A percentile compares a stretch with the other conserved stretches of the same genome.
phyloP scores from a whole-genome alignment of 2,888 invertebrate genomes.

The Tinea semifulvella region DNA sequence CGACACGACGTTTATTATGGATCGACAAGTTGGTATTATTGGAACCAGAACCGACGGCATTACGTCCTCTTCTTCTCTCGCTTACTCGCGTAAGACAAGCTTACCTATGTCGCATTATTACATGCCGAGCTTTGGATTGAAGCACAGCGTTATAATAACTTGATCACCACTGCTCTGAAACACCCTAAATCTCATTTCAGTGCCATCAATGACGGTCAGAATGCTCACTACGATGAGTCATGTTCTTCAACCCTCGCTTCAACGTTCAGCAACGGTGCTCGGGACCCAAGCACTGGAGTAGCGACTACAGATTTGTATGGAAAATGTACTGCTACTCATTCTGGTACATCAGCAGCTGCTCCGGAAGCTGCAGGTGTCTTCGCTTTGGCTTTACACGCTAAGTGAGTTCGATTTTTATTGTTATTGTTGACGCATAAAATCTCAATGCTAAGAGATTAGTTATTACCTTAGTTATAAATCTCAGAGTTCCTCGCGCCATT shows the following conservation, averaged over 20 bases:
- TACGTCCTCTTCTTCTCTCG: too few species aligned
- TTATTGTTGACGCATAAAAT: not conserved
- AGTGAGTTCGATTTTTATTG: slow-evolving; percentile 72
- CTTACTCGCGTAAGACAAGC: too few species aligned
- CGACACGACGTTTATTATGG: too few species aligned
- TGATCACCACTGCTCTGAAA: too few species aligned
- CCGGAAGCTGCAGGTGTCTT: slow-evolving; percentile 99
- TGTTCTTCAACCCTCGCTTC: slow-evolving; percentile 98
- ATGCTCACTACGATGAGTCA: slow-evolving; percentile 99
- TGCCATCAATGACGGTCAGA: slow-evolving; percentile 99
- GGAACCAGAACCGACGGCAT: too few species aligned
- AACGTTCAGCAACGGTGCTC: slow-evolving; percentile 98
- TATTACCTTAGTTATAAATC: too few species aligned
- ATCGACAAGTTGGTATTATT: too few species aligned
- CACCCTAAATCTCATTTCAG: slow-evolving; percentile 56
- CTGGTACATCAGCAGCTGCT: slow-evolving; percentile 98
- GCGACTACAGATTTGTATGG: slow-evolving; percentile 99
- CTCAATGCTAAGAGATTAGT: too few species aligned
- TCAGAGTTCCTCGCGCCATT: too few species aligned
- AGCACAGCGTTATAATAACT: too few species aligned
- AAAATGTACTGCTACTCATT: slow-evolving; percentile 98
- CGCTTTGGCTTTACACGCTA: slow-evolving; percentile 96
- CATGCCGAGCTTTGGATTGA: too few species aligned
- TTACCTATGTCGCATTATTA: too few species aligned
- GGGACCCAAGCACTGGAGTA: slow-evolving; percentile 97